Conservation (phyloP, 2,888 invertebrate species). For the Erebia epiphron region DNA sequence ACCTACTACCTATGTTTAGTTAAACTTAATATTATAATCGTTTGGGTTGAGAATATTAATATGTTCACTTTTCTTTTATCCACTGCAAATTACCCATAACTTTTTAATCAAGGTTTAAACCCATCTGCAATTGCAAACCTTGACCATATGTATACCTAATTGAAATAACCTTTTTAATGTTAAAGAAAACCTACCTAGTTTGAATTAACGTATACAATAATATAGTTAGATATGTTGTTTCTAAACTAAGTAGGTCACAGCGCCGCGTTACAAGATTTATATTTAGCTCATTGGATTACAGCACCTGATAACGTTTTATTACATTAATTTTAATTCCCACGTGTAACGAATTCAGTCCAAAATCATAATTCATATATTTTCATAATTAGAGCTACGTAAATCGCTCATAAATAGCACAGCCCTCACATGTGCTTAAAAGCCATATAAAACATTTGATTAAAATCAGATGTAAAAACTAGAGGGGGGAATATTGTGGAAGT, state of each 20-base stretch:
- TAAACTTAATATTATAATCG: too few relatives aligned
- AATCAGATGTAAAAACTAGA: constrained; percentile 68
- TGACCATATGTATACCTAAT: too few relatives aligned
- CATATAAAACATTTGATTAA: constrained; percentile 50
- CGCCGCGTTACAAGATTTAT: background rate
- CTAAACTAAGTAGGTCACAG: background rate
- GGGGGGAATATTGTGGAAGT: constrained; percentile 56
- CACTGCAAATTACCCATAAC: too few relatives aligned
- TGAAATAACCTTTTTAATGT: too few relatives aligned
- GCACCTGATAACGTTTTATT: background rate
- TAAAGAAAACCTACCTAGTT: too few relatives aligned
- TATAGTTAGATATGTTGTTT: too few relatives aligned
- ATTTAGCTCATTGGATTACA: background rate
- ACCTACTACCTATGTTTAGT: too few relatives aligned
- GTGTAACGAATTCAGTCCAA: background rate
- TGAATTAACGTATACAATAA: too few relatives aligned
- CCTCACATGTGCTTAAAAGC: constrained; percentile 28
- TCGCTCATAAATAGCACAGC: background rate
- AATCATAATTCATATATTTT: constrained; percentile 1
- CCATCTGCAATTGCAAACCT: too few relatives aligned
- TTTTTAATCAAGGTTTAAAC: too few relatives aligned
- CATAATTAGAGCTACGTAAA: constrained; percentile 5
- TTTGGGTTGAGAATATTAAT: too few relatives aligned
- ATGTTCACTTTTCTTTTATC: too few relatives aligned
- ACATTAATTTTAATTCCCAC: constrained; percentile 4